A percentile compares a stretch with the other conserved stretches of the same genome.
phyloP scores from a whole-genome alignment of 1,140 invertebrate species.

The Ceratoteleas bidentatus region DNA sequence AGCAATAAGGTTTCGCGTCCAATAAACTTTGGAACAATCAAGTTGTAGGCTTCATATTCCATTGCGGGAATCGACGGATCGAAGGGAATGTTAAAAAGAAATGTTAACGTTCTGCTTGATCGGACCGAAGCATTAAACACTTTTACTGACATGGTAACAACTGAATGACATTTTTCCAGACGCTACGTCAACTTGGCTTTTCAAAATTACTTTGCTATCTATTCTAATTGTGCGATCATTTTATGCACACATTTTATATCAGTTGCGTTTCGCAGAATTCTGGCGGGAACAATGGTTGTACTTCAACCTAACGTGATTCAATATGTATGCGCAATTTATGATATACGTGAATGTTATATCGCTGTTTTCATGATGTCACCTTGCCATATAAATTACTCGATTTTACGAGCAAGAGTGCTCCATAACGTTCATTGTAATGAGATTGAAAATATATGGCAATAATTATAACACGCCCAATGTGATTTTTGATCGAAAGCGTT shows the following conservation, averaged over 20 bases:
- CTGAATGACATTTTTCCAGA: constrained; percentile 27
- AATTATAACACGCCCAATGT: constrained; percentile 48
- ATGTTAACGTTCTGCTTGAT: too few relatives aligned
- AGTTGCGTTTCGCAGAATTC: constrained; percentile 34
- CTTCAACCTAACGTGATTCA: constrained; percentile 56
- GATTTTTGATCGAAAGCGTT: constrained; percentile 35
- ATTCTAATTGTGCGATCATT: constrained; percentile 8
- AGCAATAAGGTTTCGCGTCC: too few relatives aligned
- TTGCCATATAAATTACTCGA: constrained; percentile 61
- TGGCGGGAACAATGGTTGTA: constrained; percentile 39
- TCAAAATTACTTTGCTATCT: constrained; percentile 15
- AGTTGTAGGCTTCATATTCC: too few relatives aligned
- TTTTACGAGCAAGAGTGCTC: constrained; percentile 54
- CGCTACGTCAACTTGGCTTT: constrained; percentile 13
- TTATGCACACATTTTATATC: constrained; percentile 29
- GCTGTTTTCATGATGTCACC: constrained; percentile 57
- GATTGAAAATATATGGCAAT: constrained; percentile 55
- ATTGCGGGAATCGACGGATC: too few relatives aligned
- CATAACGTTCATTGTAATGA: constrained; percentile 56
- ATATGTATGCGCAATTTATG: constrained; percentile 57
- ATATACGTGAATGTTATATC: constrained; percentile 52
- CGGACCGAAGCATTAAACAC: too few relatives aligned
- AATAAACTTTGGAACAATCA: too few relatives aligned
- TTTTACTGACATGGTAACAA: too few relatives aligned
- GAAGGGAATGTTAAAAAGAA: too few relatives aligned